Evolutionary conservation across 2,797 vertebrate species (phyloP), one percentile per base, ranked within the genome.

Genomic region (Octomys mimax): DNA sequence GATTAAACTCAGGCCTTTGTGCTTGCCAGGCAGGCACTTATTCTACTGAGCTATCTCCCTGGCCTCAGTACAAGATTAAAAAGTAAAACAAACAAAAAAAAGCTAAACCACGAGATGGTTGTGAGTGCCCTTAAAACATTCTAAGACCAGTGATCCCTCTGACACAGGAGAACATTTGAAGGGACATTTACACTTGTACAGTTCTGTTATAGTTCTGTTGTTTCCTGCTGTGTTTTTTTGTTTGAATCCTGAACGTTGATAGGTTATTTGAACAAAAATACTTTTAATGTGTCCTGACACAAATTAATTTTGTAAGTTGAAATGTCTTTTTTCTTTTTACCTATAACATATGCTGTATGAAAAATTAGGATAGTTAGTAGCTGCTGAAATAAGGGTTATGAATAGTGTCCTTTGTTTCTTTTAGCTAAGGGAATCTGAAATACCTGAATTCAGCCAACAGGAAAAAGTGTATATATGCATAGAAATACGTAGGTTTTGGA

Each of bases 341-440:
- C 79, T 85, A 18, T 89, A 79, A 57, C 16, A 94, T 39, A 54
- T 46, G 26, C 94, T 33, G 2, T 91, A 87, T 42, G 92, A 54
- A 91, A 28, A 26, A 82, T 95, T 97, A 86, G 28, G 39, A 68
- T 85, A 33, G 66, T 66, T 22, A 73, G 94, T 96, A 98, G 97
- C 97, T 98, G 97, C 89, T 96, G 95, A 97, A 80, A 91, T 61
- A 0, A 2, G 92, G 0, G 85, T 95, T 92, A 24, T 98, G 96
- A 98, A 98, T 97, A 92, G 97, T 92, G 94, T 75, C 95, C 94
- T 97, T 98, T 98, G 97, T 98, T 97, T 98, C 88, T 90, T n/a
- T 14, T 57, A 1, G 0, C 78, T 28, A 96, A 97, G 96, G 87
- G 96, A 82, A 8, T 97, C 81, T 93, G 89, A 96, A 98, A 96